Evolutionary conservation across 30 jellyfish, hydroid and myxozoan genomes (phyloP).

Genomic region (Hydractinia echinata): DNA sequence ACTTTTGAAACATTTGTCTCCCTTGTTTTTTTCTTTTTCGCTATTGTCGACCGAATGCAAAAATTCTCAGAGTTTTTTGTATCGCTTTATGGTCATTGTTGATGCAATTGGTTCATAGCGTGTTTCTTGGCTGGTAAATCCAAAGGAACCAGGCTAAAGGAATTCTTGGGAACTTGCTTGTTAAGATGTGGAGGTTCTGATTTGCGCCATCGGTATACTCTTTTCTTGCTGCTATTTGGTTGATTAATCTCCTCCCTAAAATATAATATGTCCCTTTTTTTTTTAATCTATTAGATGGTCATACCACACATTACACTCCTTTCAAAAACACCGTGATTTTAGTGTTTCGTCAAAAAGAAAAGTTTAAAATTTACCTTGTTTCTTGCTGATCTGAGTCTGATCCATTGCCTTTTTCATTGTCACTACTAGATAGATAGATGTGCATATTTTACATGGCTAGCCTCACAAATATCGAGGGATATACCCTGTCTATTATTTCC

Average conservation of each 20-base stretch:
- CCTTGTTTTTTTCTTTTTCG: constrained; percentile 15
- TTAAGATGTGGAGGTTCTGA: constrained; percentile 1
- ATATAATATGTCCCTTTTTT: neutral
- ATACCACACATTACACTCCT: neutral
- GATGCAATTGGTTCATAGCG: constrained; percentile 12
- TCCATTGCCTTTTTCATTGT: neutral
- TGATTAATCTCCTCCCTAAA: neutral
- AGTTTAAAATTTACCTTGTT: neutral
- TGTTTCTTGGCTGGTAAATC: constrained; percentile 11
- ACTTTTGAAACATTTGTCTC: constrained; percentile 50
- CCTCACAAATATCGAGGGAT: too few species aligned
- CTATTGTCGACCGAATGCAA: constrained; percentile 17
- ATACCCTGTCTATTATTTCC: too few species aligned
- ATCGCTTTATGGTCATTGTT: constrained; percentile 3
- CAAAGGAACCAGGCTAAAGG: too few species aligned
- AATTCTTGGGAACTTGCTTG: neutral
- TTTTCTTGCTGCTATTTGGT: neutral
- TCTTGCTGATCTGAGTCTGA: constrained; percentile 5
- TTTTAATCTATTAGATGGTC: neutral
- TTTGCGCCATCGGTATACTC: constrained; percentile 16
- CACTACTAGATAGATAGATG: neutral
- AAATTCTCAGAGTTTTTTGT: constrained; percentile 7
- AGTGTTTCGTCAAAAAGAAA: neutral
- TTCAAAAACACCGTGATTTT: neutral
- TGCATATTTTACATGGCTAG: too few species aligned